These are phyloP conservation scores for Xyliphius kryptos DNA, from an alignment of 2,113 vertebrate genomes.

Conservation along the genomic window DNA sequence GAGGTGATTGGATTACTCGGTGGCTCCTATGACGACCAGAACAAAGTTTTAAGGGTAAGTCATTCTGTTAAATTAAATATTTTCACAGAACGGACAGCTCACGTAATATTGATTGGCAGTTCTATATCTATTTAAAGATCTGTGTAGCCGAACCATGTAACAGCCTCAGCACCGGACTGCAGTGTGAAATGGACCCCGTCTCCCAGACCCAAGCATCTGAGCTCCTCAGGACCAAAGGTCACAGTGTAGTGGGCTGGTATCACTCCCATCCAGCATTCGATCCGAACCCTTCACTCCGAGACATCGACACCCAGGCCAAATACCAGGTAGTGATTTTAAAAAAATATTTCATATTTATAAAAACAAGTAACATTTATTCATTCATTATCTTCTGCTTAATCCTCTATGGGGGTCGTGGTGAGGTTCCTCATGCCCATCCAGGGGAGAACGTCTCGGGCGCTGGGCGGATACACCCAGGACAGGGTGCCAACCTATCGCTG, in stretches of 20 bases:
- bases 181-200: conserved; percentile 96
- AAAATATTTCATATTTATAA: too few species aligned
- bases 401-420: too few species aligned
- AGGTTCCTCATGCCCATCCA: too few species aligned
- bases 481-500: too few species aligned
- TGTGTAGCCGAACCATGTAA: conserved; percentile 87
- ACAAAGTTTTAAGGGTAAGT: conserved; percentile 79
- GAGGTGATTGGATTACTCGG: conserved; percentile 94
- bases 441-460: too few species aligned
- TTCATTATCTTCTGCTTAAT: too few species aligned
- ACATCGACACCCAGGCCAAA: conserved; percentile 94
- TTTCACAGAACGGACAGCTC: too few species aligned
- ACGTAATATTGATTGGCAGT: not conserved
- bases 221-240: conserved; percentile 72
- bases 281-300: conserved; percentile 87
- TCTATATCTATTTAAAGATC: conserved; percentile 62
- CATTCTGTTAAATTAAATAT: not conserved
- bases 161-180: conserved; percentile 91
- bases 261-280: conserved; percentile 95
- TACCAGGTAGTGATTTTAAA: too few species aligned
- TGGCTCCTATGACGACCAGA: conserved; percentile 75
- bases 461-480: too few species aligned
- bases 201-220: conserved; percentile 94
- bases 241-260: conserved; percentile 90
- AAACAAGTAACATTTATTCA: too few species aligned